phyloP scores from a whole-genome alignment of 35 echinoderm and acorn worm species.

The Anneissia japonica region DNA sequence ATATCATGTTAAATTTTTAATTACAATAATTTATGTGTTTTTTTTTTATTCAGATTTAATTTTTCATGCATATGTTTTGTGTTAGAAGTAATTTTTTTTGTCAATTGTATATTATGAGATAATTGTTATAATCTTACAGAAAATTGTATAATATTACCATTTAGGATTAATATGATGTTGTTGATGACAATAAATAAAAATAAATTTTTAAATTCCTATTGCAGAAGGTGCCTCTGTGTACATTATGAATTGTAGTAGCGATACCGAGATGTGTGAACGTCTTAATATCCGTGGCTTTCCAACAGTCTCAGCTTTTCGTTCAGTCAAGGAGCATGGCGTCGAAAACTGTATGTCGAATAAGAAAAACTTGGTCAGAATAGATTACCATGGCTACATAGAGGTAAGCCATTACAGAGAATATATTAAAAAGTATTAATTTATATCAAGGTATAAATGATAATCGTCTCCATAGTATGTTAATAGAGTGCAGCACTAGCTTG shows the following conservation, averaged over 20 bases:
- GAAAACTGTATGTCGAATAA: slow-evolving; percentile 46
- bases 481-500: no score
- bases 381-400: slow-evolving; percentile 79
- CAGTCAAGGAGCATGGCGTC: slow-evolving; percentile 35
- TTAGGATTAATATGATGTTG: neutral
- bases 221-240: slow-evolving; percentile 64
- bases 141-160: neutral
- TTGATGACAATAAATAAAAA: no score
- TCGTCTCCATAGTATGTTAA: no score
- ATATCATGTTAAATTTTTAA: no score
- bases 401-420: slow-evolving; percentile 28
- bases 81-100: neutral
- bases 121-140: neutral
- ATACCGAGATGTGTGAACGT: slow-evolving; percentile 41
- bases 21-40: no score
- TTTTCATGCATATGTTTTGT: neutral
- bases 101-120: neutral
- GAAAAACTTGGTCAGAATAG: slow-evolving; percentile 63
- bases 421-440: no score
- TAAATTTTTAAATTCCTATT: no score
- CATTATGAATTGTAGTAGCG: slow-evolving; percentile 71
- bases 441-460: no score
- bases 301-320: slow-evolving; percentile 65
- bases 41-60: neutral
- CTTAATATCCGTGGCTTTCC: slow-evolving; percentile 73